These are phyloP conservation scores for Carterocephalus palaemon DNA, from an alignment of 2,888 invertebrate genomes.

Conservation along the genomic window DNA sequence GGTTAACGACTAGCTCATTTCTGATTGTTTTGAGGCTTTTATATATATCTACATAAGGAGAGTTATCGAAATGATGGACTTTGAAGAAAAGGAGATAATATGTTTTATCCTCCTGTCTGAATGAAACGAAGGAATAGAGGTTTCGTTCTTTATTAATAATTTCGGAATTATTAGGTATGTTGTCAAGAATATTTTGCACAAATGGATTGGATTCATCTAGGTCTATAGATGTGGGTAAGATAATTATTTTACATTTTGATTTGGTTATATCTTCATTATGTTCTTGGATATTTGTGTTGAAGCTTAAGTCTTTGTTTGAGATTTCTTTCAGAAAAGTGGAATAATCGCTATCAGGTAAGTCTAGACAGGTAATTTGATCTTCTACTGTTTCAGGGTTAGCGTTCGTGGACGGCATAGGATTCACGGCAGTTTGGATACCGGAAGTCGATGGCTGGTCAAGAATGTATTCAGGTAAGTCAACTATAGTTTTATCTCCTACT, in stretches of 20 bases:
- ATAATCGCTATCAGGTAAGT: conserved; percentile 4
- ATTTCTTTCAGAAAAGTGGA: neutral
- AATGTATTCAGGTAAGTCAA: too few relatives aligned
- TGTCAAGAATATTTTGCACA: conserved; percentile 16
- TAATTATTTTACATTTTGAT: conserved; percentile 7
- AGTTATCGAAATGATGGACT: conserved; percentile 24
- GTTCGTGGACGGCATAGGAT: too few relatives aligned
- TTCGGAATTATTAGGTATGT: conserved; percentile 5
- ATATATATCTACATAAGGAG: too few relatives aligned
- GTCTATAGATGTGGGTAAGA: conserved; percentile 23
- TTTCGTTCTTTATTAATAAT: conserved; percentile 20
- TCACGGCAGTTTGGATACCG: too few relatives aligned
- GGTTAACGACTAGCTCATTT: too few relatives aligned
- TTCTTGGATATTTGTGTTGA: conserved; percentile 12
- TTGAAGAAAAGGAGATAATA: conserved; percentile 23
- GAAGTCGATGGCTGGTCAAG: too few relatives aligned
- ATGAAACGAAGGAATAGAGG: conserved; percentile 10
- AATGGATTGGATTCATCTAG: conserved; percentile 24
- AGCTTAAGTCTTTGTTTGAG: neutral
- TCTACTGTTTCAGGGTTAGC: too few relatives aligned
- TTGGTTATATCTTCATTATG: conserved; percentile 18
- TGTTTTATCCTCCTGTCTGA: conserved; percentile 17
- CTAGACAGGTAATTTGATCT: neutral
- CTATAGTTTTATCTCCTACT: too few relatives aligned
- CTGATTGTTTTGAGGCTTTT: too few relatives aligned